phyloP scores from a whole-genome alignment of 2,797 vertebrate species.

The Hypotaenidia philippensis region DNA sequence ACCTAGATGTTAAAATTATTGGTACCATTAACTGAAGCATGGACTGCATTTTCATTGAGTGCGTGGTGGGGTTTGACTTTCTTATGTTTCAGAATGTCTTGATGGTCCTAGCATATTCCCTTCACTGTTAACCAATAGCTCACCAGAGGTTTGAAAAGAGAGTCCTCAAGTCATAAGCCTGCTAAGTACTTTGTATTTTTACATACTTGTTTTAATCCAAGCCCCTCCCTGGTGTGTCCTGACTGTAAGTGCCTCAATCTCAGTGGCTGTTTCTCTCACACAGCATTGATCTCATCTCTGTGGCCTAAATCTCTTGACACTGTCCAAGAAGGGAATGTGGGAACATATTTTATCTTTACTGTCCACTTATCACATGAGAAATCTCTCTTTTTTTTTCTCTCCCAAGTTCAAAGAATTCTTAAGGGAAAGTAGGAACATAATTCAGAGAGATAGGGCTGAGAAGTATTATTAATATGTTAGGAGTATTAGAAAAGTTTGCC shows the following conservation, averaged over 20 bases:
- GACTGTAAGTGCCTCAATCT: background rate
- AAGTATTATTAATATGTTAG: background rate
- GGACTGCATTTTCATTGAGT: background rate
- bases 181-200: background rate
- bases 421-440: constrained; percentile 10
- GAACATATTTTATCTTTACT: constrained; percentile 16
- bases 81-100: background rate
- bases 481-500: background rate
- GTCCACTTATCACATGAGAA: constrained; percentile 39
- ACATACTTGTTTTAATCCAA: background rate
- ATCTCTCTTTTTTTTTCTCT: background rate
- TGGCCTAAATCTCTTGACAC: background rate
- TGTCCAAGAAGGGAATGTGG: background rate
- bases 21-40: background rate
- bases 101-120: background rate
- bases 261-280: constrained; percentile 14
- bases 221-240: background rate
- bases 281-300: background rate
- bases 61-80: rapidly evolving
- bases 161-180: background rate
- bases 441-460: background rate
- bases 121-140: background rate
- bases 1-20: background rate
- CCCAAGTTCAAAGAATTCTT: background rate
- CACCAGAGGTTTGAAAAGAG: background rate